These are phyloP conservation scores for Raja brachyura DNA, from an alignment of 2,113 vertebrate genomes.

Conservation along the genomic window DNA sequence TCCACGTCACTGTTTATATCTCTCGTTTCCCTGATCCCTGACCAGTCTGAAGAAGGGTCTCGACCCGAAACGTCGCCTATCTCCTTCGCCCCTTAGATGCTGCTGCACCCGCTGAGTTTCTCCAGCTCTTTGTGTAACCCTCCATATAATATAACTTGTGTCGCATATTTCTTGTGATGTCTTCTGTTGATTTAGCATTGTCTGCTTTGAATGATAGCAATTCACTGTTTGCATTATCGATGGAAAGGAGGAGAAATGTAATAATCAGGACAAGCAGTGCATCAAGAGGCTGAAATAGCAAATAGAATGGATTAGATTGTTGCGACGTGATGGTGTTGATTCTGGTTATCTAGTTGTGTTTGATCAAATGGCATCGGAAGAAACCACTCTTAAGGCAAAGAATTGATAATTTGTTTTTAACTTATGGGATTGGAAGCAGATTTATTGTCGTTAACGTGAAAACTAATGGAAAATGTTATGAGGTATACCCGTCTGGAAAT, in stretches of 20 bases:
- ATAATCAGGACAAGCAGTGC: neutral
- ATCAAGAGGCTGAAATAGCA: neutral
- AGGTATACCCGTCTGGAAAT: neutral
- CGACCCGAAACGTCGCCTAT: too few relatives aligned
- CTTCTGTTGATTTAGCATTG: neutral
- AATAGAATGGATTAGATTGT: neutral
- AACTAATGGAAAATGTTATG: neutral
- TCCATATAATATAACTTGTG: neutral
- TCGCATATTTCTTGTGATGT: neutral
- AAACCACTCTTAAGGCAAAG: neutral
- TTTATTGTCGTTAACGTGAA: neutral
- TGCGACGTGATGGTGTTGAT: neutral
- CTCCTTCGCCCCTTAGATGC: too few relatives aligned
- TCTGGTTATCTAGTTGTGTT: neutral
- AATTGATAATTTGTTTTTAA: neutral
- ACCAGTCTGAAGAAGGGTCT: too few relatives aligned
- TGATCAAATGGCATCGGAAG: neutral
- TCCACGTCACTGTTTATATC: too few relatives aligned
- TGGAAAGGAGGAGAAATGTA: neutral
- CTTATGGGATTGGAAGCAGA: conserved; percentile 10
- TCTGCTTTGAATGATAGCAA: neutral
- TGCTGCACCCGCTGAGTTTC: too few relatives aligned
- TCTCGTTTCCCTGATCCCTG: too few relatives aligned
- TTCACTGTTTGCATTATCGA: neutral
- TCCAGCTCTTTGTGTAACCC: too few relatives aligned